Base-by-base conservation (phyloP, 2,888 invertebrate genomes). In the Poecilus cupreus region DNA sequence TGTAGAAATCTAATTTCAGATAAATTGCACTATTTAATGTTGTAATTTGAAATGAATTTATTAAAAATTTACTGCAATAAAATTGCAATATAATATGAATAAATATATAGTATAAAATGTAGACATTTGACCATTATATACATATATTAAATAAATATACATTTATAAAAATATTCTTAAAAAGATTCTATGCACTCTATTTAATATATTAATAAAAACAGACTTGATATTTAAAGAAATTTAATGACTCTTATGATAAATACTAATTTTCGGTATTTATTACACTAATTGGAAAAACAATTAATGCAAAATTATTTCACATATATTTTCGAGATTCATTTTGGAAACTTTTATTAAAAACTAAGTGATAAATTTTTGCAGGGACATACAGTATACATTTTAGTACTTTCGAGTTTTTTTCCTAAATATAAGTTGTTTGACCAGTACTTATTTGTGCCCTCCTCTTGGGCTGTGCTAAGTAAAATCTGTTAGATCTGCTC, bases 11-110 rank as follows among this genome's bases (percentile, higher is more conserved):
- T 68, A 68, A 72, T 72, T 72, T 72, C 46, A 72, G 72, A 46
- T n/a, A 72, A 72, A 72, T 37, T 72, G 72, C 72, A 72, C 72
- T 72, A 72, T 32, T 72, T 46, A 72, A 72, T 72, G 46, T 72
- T 46, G 46, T 72, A 72, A 5, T 72, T 72, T 72, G 43, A 72
- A 72, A 46, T 72, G 20, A 72, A 43, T 72, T 46, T 72, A 46
- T 72, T 43, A 72, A 72, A 8, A 46, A 60, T 51, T 18, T 60
- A 60, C 24, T 72, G 72, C 72, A 72, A 72, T 72, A 72, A 72
- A 22, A 46, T 68, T 72, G 72, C 43, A 72, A 72, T 72, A 72
- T 72, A 68, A 32, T 60, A 60, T 72, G 24, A 72, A 43, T 72
- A 46, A 72, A 43, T 46, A 72, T 72, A 46, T 72, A 72, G 72